Conservation (phyloP, 2,888 invertebrate genomes). For the Acleris holmiana region DNA sequence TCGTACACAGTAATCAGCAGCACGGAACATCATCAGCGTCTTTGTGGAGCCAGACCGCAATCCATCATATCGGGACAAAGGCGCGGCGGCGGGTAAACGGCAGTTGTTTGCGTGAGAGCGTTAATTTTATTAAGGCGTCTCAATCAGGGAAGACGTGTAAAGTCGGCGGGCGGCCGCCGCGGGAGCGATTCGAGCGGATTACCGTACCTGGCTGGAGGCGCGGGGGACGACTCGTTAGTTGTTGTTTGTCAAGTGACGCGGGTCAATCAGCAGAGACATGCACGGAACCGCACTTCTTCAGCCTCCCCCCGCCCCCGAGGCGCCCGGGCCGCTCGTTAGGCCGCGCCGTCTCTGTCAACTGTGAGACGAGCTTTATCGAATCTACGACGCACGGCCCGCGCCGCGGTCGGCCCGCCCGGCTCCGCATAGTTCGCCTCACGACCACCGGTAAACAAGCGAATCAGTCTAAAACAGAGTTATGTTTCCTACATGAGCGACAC, state of each 20-base stretch:
- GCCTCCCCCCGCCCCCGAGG: conserved; percentile 55
- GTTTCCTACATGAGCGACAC: conserved; percentile 45
- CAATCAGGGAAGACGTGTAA: conserved; percentile 77
- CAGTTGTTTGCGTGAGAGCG: conserved; percentile 78
- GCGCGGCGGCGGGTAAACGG: conserved; percentile 65
- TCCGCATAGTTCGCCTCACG: conserved; percentile 71
- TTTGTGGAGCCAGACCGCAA: conserved; percentile 75
- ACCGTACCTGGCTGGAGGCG: conserved; percentile 74
- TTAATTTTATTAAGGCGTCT: conserved; percentile 83
- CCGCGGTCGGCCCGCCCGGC: conserved; percentile 79
- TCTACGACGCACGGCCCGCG: conserved; percentile 83
- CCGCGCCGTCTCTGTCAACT: conserved; percentile 82
- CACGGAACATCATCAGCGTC: conserved; percentile 74
- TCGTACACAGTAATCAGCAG: conserved; percentile 77
- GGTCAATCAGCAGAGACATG: conserved; percentile 85
- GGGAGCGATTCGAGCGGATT: conserved; percentile 77
- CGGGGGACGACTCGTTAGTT: conserved; percentile 83
- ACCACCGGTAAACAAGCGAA: conserved; percentile 81
- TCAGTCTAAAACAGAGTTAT: conserved; percentile 79
- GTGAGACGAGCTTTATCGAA: conserved; percentile 83
- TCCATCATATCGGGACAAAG: conserved; percentile 82
- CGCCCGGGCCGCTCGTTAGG: conserved; percentile 68
- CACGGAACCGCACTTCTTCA: conserved; percentile 84
- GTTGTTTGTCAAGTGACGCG: conserved; percentile 85
- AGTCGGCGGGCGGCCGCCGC: conserved; percentile 71